Conservation (phyloP, 1,140 invertebrate genomes). For the Camponotus vicinus region DNA sequence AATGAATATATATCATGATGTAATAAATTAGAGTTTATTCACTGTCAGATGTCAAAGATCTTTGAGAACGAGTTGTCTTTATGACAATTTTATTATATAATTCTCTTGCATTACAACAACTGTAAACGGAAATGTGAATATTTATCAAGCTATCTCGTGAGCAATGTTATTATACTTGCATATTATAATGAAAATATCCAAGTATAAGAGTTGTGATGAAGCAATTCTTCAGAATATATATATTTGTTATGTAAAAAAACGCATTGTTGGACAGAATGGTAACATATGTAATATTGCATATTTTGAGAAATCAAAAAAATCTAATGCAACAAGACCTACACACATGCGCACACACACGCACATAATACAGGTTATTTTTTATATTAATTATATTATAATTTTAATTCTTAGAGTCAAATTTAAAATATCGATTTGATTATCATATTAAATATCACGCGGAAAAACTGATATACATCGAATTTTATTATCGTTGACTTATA, state of each 20-base stretch:
- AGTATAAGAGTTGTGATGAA: constrained; percentile 4
- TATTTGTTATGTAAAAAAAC: background rate
- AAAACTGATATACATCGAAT: constrained; percentile 6
- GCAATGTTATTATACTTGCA: background rate
- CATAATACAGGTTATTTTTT: no score
- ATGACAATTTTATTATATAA: constrained; percentile 27
- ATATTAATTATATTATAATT: no score
- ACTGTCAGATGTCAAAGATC: background rate
- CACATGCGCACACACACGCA: no score
- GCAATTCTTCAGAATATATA: background rate
- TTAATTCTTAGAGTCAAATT: background rate
- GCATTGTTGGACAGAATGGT: constrained; percentile 16
- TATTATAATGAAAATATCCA: constrained; percentile 42
- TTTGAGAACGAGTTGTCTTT: constrained; percentile 17
- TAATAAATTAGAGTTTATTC: background rate
- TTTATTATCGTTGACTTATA: constrained; percentile 18
- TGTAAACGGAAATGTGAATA: background rate
- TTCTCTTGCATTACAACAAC: constrained; percentile 1
- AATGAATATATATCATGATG: background rate
- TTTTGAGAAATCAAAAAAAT: constrained; percentile 19
- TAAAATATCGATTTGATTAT: background rate
- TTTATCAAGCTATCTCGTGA: constrained; percentile 34
- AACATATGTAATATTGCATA: background rate
- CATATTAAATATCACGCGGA: background rate
- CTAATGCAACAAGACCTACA: background rate